These are phyloP conservation scores for Passer montanus DNA, from an alignment of 2,113 vertebrate species.

Conservation along the genomic window DNA sequence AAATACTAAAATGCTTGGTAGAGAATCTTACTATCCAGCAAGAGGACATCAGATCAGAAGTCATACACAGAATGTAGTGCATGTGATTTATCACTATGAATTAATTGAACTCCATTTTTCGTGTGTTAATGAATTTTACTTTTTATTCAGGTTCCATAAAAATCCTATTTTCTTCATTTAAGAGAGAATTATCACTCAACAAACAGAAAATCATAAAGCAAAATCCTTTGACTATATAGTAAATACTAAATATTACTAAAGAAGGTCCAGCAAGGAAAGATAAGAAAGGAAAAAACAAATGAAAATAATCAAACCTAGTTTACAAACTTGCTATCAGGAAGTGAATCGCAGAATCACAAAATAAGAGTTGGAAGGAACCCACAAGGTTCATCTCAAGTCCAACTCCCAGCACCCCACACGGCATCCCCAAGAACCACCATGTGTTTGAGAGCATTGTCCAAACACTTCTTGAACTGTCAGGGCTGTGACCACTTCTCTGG, in stretches of 20 bases:
- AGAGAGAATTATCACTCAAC: not conserved
- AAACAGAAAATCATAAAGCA: not conserved
- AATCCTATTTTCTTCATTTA: not conserved
- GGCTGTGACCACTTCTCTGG: not conserved
- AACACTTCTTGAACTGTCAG: not conserved
- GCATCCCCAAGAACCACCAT: not conserved
- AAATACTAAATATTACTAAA: not conserved
- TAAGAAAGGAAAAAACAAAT: not conserved
- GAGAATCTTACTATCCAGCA: not conserved
- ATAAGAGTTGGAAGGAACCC: not conserved
- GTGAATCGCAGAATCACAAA: not conserved
- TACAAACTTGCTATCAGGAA: not conserved
- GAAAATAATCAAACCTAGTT: not conserved
- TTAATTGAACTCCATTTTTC: not conserved
- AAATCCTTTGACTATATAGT: not conserved
- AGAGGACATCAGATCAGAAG: not conserved
- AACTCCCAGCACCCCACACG: not conserved
- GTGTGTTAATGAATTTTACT: not conserved
- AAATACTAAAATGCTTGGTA: not conserved
- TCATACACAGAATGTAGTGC: not conserved
- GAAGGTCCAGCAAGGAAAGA: not conserved
- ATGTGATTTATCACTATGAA: not conserved
- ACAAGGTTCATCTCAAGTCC: not conserved
- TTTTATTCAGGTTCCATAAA: not conserved
- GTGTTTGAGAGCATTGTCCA: not conserved